Conservation (phyloP, 1,140 invertebrate genomes). For the Condylostylus longicornis region DNA sequence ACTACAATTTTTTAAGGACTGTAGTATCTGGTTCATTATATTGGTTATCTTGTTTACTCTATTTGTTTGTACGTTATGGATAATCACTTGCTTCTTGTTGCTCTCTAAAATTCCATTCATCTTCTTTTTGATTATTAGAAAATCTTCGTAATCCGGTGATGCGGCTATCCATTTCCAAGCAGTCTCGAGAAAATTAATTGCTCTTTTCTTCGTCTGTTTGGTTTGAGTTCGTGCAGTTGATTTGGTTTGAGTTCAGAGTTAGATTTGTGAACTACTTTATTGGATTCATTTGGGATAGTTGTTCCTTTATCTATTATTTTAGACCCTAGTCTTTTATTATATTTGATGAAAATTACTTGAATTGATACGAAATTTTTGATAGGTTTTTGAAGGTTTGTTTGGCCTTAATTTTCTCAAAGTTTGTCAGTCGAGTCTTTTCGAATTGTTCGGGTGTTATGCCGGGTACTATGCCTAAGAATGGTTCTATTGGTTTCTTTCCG, state of each 20-base stretch:
- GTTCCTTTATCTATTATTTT: conserved; percentile 2
- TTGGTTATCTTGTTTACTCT: not conserved
- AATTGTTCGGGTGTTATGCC: conserved; percentile 6
- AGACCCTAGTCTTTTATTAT: conserved; percentile 7
- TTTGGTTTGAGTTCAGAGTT: too few relatives aligned
- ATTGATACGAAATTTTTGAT: conserved; percentile 5
- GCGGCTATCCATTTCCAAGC: not conserved
- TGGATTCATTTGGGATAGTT: not conserved
- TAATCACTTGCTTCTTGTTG: not conserved
- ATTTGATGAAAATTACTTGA: conserved; percentile 8
- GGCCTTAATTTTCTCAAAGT: conserved; percentile 5
- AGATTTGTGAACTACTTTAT: conserved; percentile 4
- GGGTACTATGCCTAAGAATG: conserved; percentile 8
- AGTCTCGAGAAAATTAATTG: not conserved
- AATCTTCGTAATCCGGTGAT: not conserved
- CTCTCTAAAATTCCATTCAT: not conserved
- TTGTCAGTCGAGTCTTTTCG: conserved; percentile 8
- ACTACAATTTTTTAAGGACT: not conserved
- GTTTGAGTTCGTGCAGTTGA: too few relatives aligned
- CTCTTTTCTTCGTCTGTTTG: too few relatives aligned
- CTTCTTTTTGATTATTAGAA: not conserved
- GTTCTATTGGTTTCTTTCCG: conserved; percentile 8
- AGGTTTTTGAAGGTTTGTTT: conserved; percentile 3
- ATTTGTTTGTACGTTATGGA: not conserved
- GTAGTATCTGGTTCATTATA: not conserved